phyloP scores from a whole-genome alignment of 2,113 vertebrate genomes.

The Mus spicilegus region DNA sequence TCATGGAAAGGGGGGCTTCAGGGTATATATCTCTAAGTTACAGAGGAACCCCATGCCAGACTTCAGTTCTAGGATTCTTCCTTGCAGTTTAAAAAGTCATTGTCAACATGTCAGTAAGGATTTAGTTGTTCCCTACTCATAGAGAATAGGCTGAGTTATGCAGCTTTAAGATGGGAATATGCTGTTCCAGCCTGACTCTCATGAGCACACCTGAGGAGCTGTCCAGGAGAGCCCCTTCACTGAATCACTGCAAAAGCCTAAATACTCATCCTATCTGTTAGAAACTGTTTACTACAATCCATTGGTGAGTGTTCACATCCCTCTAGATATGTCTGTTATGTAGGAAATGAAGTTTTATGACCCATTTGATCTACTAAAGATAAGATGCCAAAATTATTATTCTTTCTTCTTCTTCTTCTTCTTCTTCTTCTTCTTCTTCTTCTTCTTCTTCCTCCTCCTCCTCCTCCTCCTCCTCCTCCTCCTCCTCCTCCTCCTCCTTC shows the following conservation, averaged over 20 bases:
- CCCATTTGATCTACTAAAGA: constrained; percentile 5
- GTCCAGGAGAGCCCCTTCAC: not conserved
- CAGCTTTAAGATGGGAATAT: not conserved
- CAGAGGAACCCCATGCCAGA: not conserved
- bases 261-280: not conserved
- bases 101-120: constrained; percentile 4
- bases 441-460: no score
- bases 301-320: not conserved
- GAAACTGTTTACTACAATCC: not conserved
- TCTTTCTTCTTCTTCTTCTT: no score
- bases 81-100: constrained; percentile 45
- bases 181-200: constrained; percentile 32
- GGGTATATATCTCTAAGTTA: not conserved
- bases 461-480: no score
- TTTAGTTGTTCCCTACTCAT: constrained; percentile 12
- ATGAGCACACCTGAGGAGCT: not conserved
- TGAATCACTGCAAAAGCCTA: not conserved
- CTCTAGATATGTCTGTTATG: not conserved
- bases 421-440: no score
- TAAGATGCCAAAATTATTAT: not conserved
- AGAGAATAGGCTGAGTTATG: not conserved
- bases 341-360: constrained; percentile 38
- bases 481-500: no score
- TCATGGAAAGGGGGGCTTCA: constrained; percentile 18
- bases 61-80: not conserved